Evolutionary conservation across 2,113 vertebrate species (phyloP), one percentile per base, ranked within the genome.

Genomic region (Hyaena hyaena): DNA sequence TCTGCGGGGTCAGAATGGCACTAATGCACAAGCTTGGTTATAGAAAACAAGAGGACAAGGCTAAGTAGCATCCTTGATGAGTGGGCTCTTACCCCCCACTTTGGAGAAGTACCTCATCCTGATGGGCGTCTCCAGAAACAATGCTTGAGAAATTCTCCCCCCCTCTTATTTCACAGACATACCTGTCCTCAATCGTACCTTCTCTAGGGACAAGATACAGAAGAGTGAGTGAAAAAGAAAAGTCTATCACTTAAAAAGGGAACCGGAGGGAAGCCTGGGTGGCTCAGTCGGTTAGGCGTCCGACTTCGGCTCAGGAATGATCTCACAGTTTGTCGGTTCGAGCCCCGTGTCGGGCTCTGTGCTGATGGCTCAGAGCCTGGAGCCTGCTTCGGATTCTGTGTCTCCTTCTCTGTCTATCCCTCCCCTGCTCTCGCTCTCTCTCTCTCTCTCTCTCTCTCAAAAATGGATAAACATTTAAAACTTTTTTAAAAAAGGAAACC

Each of bases 101-200:
- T 12, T 33, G n/a, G 65, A 19, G 39, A 86, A 35, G 5, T 3
- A 23, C 4, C 73, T 73, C 58, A 24, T 28, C 43, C 48, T 80
- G 15, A 14, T 0, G 26, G 26, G 16, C n/a, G 16, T 66, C 61
- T 85, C 86, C 61, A 88, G 77, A 88, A 95, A 94, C 14, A 33
- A 73, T 6, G 45, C 58, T 76, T 23, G 11, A 65, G 73, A 89
- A 89, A 81, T 68, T 53, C 65, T 17, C 16, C 23, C 88, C 23
- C 74, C 24, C 74, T 61, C 45, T 93, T 24, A 53, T 61, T 79
- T 77, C 73, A 77, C 63, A 92, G 80, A 73, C 61, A 77, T 23
- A 23, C 17, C 43, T 71, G 35, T 23, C 35, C 58, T 71, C 61
- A 71, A 26, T 9, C 79, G 53, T 10, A 91, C 55, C 23, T 90